Evolutionary conservation across 2,888 invertebrate genomes (phyloP).

Genomic region (Pandemis cinnamomeana): DNA sequence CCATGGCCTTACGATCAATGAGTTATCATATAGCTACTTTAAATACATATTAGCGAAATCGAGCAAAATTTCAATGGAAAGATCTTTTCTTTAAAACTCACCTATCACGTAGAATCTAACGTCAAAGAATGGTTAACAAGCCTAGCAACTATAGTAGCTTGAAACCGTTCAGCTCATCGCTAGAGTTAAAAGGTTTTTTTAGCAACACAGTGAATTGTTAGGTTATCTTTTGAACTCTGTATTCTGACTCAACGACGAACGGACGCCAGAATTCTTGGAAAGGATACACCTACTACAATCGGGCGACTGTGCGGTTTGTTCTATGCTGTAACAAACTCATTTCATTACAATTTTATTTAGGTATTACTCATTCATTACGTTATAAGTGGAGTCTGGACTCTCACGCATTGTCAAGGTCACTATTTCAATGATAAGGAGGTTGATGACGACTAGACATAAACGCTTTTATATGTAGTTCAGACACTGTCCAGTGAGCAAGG

Average conservation of each 20-base stretch:
- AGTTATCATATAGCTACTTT: too few relatives aligned
- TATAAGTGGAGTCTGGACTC: background rate
- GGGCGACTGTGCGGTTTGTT: conserved; percentile 16
- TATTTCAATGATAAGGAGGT: too few relatives aligned
- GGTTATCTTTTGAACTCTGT: conserved; percentile 42
- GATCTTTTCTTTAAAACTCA: background rate
- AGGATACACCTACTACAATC: conserved; percentile 30
- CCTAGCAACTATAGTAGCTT: background rate
- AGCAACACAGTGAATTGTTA: conserved; percentile 7
- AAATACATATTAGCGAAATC: too few relatives aligned
- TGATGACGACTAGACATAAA: too few relatives aligned
- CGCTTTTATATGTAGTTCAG: too few relatives aligned
- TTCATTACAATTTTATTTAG: conserved; percentile 13
- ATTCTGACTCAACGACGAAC: conserved; percentile 45
- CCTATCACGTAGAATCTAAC: background rate
- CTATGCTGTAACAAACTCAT: conserved; percentile 9
- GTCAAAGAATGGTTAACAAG: background rate
- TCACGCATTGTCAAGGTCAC: background rate
- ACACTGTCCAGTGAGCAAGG: too few relatives aligned
- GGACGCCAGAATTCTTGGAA: conserved; percentile 37
- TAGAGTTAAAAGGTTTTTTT: background rate
- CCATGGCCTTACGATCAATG: too few relatives aligned
- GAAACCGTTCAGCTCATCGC: background rate
- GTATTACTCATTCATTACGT: background rate
- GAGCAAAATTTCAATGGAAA: too few relatives aligned